These are phyloP conservation scores for Dinomys branickii DNA, from an alignment of 2,113 vertebrate species.

Conservation along the genomic window DNA sequence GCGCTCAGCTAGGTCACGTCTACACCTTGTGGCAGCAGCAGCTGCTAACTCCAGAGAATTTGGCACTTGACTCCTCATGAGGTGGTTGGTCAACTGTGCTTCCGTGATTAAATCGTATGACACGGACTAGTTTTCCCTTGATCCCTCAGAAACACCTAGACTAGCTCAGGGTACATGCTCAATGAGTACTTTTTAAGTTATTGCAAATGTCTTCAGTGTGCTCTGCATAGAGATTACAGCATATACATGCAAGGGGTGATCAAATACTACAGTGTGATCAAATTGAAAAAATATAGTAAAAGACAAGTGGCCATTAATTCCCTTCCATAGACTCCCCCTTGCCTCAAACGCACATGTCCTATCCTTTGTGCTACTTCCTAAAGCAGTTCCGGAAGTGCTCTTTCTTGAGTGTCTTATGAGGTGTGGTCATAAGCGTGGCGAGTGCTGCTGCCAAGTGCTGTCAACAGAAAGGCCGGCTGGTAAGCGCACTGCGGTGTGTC, in stretches of 20 bases:
- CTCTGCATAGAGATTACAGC: background rate
- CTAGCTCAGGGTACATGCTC: background rate
- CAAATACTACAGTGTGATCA: background rate
- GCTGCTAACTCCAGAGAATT: background rate
- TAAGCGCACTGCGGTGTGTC: accelerated
- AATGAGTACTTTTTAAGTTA: background rate
- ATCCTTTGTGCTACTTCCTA: background rate
- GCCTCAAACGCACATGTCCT: background rate
- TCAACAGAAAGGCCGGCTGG: background rate
- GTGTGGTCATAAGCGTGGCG: background rate
- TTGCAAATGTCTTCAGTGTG: background rate
- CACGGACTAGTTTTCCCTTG: background rate
- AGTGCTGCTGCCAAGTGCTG: background rate
- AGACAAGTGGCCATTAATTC: background rate
- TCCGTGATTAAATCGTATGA: background rate
- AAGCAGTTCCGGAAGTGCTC: background rate
- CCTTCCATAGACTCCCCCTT: background rate
- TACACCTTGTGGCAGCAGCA: background rate
- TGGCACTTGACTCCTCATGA: background rate
- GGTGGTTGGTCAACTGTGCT: background rate
- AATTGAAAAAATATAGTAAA: background rate
- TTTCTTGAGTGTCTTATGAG: background rate
- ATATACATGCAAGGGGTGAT: background rate
- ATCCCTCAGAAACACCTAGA: background rate
- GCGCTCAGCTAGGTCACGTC: too few species aligned